A percentile compares a stretch with the other conserved stretches of the same genome.
These are phyloP conservation scores for Noctuana brunneofusca DNA, from an alignment of 2,888 invertebrate species.

Conservation along the genomic window DNA sequence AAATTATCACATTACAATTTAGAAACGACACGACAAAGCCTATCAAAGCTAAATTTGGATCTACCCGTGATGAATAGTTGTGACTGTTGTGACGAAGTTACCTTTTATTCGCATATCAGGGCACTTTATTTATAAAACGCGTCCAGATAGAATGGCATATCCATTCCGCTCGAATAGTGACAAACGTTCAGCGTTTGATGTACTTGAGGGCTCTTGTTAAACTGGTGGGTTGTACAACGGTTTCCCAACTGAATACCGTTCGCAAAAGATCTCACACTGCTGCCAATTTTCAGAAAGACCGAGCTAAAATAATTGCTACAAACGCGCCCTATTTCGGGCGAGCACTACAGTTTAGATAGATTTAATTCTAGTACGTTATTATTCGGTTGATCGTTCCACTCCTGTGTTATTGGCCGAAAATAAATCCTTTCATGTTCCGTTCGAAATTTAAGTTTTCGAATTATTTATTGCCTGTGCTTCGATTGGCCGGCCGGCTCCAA, in stretches of 20 bases:
- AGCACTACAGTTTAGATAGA: slow-evolving; percentile 72
- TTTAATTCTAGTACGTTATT: slow-evolving; percentile 75
- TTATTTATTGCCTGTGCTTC: slow-evolving; percentile 33
- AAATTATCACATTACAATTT: slow-evolving; percentile 18
- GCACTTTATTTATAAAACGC: slow-evolving; percentile 76
- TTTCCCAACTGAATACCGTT: slow-evolving; percentile 81
- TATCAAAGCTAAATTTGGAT: slow-evolving; percentile 16
- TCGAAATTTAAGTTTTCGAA: slow-evolving; percentile 41
- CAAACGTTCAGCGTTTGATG: slow-evolving; percentile 44
- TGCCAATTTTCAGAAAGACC: slow-evolving; percentile 83
- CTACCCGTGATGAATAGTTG: slow-evolving; percentile 18
- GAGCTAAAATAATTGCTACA: slow-evolving; percentile 81
- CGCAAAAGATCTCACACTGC: slow-evolving; percentile 77
- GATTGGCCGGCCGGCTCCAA: slow-evolving; percentile 23
- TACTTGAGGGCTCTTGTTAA: slow-evolving; percentile 54
- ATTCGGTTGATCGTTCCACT: slow-evolving; percentile 58
- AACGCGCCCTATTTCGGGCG: slow-evolving; percentile 80
- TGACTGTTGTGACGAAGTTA: slow-evolving; percentile 58
- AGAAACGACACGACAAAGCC: slow-evolving; percentile 18
- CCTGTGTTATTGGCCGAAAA: slow-evolving; percentile 45
- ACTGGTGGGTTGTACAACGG: slow-evolving; percentile 67
- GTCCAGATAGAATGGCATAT: slow-evolving; percentile 64
- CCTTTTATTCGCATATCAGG: slow-evolving; percentile 79
- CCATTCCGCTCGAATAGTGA: slow-evolving; percentile 49
- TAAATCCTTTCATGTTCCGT: slow-evolving; percentile 40